Base-by-base conservation (phyloP, 2,888 invertebrate species). In the Leptinotarsa tumamoca region DNA sequence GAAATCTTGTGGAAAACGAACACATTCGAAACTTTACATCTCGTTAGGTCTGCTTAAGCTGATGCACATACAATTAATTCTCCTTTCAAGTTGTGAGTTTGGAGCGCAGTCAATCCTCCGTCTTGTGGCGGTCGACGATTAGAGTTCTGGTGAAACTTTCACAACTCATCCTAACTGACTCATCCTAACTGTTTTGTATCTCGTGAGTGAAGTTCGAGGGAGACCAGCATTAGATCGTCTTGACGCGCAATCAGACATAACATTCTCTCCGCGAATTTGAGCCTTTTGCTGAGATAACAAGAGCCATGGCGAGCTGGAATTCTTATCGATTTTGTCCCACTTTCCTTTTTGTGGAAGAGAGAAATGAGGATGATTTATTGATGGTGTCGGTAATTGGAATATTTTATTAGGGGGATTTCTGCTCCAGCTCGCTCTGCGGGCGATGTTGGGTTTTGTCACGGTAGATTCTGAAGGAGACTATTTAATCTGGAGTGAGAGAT, bases 191-290 rank as follows among this genome's bases (percentile, higher is more conserved):
- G 67, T 77, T 76, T 73, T 72, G 74, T 78, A 79, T 77, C 73
- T 76, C 54, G 33, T 69, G 72, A 78, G 76, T 71, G 71, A 73
- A 73, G 66, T 73, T 73, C 73, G 66, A 71, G 67, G 72, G 79
- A 82, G 80, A 80, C 74, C 68, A 68, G 78, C 80, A 79, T 80
- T 81, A 80, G 78, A 74, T 70, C 79, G 79, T 80, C 78, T 75
- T 77, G 76, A 80, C 78, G 79, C 79, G 73, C 82, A 80, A 82
- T 82, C 82, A 80, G 80, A 82, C 78, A 80, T 79, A 74, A 80
- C 80, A 77, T 78, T 78, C 78, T 71, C 69, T 54, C 3, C 70
- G 73, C 61, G 73, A 71, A 63, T 73, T 71, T 49, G 69, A 68
- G 61, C 67, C n/a, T 50, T 51, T 51, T 18, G 49, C 66, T 56